A percentile compares a stretch with the other conserved stretches of the same genome.
These are phyloP conservation scores for Esox lucius DNA, from an alignment of 2,797 vertebrate species.

Conservation along the genomic window DNA sequence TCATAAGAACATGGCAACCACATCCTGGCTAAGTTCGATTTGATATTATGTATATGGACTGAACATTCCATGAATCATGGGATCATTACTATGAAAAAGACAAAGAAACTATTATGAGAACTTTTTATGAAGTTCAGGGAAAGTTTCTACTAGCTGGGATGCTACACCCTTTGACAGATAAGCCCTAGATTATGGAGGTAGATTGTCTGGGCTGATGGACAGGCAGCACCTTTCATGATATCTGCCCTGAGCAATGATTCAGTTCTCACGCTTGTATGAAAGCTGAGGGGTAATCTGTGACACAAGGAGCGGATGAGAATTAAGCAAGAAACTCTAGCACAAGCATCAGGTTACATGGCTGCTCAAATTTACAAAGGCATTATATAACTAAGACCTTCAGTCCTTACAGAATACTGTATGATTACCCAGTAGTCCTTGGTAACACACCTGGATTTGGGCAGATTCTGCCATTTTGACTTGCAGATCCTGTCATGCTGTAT, in stretches of 20 bases:
- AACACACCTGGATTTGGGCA: too few relatives aligned
- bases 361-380: constrained; percentile 26
- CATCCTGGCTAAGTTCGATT: too few relatives aligned
- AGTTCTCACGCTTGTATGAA: constrained; percentile 21
- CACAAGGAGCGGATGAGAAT: constrained; percentile 16
- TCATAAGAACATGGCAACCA: too few relatives aligned
- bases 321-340: constrained; percentile 43
- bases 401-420: neutral
- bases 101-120: too few relatives aligned
- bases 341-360: constrained; percentile 42
- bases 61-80: too few relatives aligned
- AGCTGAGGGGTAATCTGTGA: neutral
- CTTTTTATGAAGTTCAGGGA: too few relatives aligned
- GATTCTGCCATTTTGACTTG: too few relatives aligned
- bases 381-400: constrained; percentile 26
- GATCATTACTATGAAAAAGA: too few relatives aligned
- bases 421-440: constrained; percentile 25
- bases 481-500: too few relatives aligned
- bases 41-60: too few relatives aligned
- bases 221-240: constrained; percentile 3
- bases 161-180: too few relatives aligned
- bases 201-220: neutral
- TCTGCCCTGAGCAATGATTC: constrained; percentile 10
- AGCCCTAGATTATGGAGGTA: neutral
- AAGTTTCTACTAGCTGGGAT: too few relatives aligned